phyloP scores from a whole-genome alignment of 2,797 vertebrate species.

The Gallirallus australis region DNA sequence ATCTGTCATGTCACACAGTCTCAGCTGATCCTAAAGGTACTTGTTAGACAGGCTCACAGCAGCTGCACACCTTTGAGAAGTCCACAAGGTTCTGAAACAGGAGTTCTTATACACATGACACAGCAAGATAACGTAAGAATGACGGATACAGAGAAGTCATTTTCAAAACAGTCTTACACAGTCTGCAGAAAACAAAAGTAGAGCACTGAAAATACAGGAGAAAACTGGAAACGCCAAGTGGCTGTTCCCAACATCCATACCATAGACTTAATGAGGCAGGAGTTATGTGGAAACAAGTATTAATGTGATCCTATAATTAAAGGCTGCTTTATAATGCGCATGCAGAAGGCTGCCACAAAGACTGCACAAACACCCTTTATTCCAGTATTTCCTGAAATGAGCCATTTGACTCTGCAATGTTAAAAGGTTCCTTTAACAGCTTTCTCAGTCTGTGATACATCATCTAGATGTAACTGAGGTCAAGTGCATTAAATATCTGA shows the following conservation, averaged over 20 bases:
- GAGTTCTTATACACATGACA: not conserved
- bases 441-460: not conserved
- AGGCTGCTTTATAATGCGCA: not conserved
- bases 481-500: conserved; percentile 14
- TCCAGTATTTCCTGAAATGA: conserved; percentile 38
- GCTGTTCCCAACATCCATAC: not conserved
- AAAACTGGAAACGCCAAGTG: not conserved
- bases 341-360: conserved; percentile 22
- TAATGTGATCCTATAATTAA: conserved; percentile 46
- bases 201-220: not conserved
- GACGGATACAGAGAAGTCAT: not conserved
- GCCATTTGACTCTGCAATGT: not conserved
- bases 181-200: not conserved
- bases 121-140: not conserved
- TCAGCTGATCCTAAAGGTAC: not conserved
- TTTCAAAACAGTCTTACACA: not conserved
- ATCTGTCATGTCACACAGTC: no score
- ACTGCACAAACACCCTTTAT: conserved; percentile 16
- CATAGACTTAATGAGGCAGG: not conserved
- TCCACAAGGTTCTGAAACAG: not conserved
- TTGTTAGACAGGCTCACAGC: not conserved
- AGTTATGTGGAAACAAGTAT: conserved; percentile 33
- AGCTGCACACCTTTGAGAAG: not conserved
- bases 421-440: conserved; percentile 44
- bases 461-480: conserved; percentile 10